Conservation (phyloP, 2,797 vertebrate genomes). For the Channa striata region DNA sequence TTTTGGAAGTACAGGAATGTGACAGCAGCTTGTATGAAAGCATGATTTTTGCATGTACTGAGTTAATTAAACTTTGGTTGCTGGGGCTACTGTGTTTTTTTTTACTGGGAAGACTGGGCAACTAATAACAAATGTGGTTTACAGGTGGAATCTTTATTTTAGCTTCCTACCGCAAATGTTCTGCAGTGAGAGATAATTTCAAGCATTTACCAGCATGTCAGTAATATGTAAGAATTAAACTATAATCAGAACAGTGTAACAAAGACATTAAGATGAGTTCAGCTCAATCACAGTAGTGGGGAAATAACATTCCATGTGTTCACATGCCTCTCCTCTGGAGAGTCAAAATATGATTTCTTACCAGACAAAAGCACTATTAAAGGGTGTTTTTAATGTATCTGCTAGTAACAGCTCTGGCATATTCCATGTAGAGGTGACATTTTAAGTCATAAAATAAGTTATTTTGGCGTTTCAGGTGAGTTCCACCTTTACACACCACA, state of each 20-base stretch:
- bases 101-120: no score
- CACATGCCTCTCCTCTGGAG: no score
- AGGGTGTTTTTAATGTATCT: no score
- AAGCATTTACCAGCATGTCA: constrained; percentile 8
- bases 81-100: neutral
- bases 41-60: neutral
- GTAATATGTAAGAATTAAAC: constrained; percentile 36
- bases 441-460: no score
- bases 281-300: neutral
- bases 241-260: constrained; percentile 22
- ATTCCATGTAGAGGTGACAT: no score
- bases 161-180: neutral
- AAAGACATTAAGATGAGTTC: no score
- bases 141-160: neutral
- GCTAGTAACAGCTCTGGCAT: no score
- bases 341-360: no score
- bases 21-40: constrained; percentile 21
- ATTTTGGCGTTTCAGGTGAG: no score
- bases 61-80: constrained; percentile 11
- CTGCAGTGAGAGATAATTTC: constrained; percentile 13
- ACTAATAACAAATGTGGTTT: constrained; percentile 4
- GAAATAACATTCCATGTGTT: neutral
- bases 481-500: no score
- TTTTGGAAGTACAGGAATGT: constrained; percentile 43
- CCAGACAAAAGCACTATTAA: no score